Base-by-base conservation (phyloP, 2,797 vertebrate genomes). In the Argentina silus region DNA sequence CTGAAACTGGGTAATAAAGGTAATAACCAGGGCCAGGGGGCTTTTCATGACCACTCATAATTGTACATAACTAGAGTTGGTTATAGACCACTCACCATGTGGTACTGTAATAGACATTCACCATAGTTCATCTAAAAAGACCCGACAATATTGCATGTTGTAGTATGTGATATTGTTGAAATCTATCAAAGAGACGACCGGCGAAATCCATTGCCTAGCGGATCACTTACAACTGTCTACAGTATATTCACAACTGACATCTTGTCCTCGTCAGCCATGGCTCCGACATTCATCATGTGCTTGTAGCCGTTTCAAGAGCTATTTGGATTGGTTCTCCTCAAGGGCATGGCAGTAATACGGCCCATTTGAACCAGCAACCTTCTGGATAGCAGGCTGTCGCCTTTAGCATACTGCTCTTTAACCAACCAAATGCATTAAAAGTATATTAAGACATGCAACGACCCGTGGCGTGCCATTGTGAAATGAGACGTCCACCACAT, bases 401-500 rank as follows among this genome's bases (percentile, higher is more conserved):
- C 67, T 45, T 44, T n/a, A 12, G 19, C 76, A 6, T 74, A 72
- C 55, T 65, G 10, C 77, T 79, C 56, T 69, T 72, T 23, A 79
- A 73, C 68, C 47, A 60, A 70, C 71, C 53, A 45, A 75, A 47
- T 57, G 51, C 50, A 62, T 72, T 69, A 73, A 70, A 79, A 73
- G 55, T 73, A 45, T 66, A 72, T 45, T 73, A 51, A 51, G 69
- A 67, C 76, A 44, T 69, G 70, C 65, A 81, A 70, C 73, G 72
- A 83, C 66, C 73, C 60, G 47, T 67, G 56, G 21, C 44, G 1
- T 69, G 60, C 47, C 68, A 69, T 78, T 80, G 67, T 79, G 77
- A 67, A 87, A 68, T 72, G 68, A 84, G 57, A 78, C 78, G 74
- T 76, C 70, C 67, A 59, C 72, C 72, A 80, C 44, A 17, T 77